These are phyloP conservation scores for Enteromius treurensis DNA, from an alignment of 2,797 vertebrate species.

Conservation along the genomic window DNA sequence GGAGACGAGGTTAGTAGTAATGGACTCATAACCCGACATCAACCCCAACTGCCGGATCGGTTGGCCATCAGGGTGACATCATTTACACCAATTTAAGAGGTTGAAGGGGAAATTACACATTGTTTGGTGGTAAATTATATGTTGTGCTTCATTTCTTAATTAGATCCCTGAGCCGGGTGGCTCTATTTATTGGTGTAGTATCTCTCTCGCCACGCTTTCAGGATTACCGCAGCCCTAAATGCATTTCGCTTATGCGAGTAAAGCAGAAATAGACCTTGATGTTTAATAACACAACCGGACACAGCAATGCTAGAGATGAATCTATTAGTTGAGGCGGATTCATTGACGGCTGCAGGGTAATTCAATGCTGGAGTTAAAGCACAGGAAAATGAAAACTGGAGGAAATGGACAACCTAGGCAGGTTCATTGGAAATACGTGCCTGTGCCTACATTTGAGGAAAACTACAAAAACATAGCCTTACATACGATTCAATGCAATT, in stretches of 20 bases:
- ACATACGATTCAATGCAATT: background rate
- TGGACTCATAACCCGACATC: slow-evolving; percentile 53
- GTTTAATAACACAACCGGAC: slow-evolving; percentile 55
- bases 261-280: slow-evolving; percentile 57
- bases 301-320: slow-evolving; percentile 51
- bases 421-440: background rate
- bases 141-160: slow-evolving; percentile 69
- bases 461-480: background rate
- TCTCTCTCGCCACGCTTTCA: slow-evolving; percentile 52
- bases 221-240: slow-evolving; percentile 60
- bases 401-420: slow-evolving; percentile 28
- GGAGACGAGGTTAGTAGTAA: slow-evolving; percentile 34
- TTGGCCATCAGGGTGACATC: slow-evolving; percentile 49
- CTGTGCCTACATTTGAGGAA: background rate
- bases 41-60: slow-evolving; percentile 37
- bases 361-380: slow-evolving; percentile 58
- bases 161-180: slow-evolving; percentile 55
- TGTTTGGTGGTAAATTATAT: slow-evolving; percentile 57
- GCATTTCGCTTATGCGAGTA: slow-evolving; percentile 53
- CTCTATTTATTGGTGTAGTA: slow-evolving; percentile 64
- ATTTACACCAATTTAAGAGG: slow-evolving; percentile 58
- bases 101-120: slow-evolving; percentile 54
- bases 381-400: slow-evolving; percentile 26
- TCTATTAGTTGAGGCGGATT: slow-evolving; percentile 61
- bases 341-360: slow-evolving; percentile 51